phyloP scores from a whole-genome alignment of 2,888 invertebrate species.

The Hydrotaea diabolus region DNA sequence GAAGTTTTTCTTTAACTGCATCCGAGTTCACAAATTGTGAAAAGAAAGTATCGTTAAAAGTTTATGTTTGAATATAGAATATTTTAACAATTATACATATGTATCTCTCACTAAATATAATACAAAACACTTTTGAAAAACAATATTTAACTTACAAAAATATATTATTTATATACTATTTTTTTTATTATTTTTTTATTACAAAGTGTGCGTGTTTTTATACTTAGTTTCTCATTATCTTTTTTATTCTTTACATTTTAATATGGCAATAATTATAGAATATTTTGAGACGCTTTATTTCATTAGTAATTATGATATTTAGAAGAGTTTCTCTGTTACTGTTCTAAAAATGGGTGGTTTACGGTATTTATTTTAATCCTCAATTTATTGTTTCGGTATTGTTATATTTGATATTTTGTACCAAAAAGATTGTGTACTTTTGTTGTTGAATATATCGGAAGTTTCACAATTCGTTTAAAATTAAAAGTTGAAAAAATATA shows the following conservation, averaged over 20 bases:
- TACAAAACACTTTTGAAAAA: constrained; percentile 33
- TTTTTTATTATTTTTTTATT: constrained; percentile 52
- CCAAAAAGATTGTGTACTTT: constrained; percentile 62
- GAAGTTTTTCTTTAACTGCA: too few relatives aligned
- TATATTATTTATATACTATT: constrained; percentile 51
- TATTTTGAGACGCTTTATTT: constrained; percentile 47
- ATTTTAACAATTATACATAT: constrained; percentile 9
- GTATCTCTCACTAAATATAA: constrained; percentile 34
- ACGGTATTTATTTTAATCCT: constrained; percentile 54
- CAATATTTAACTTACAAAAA: constrained; percentile 62
- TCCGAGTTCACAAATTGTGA: neutral
- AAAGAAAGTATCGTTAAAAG: neutral
- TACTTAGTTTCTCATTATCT: constrained; percentile 58
- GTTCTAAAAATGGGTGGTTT: constrained; percentile 59
- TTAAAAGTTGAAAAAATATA: constrained; percentile 23
- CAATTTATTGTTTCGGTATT: constrained; percentile 39
- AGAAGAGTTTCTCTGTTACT: constrained; percentile 54
- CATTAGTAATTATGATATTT: constrained; percentile 17
- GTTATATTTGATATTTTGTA: constrained; percentile 50
- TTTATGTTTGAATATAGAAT: neutral
- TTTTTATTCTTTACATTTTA: constrained; percentile 45
- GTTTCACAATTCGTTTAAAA: neutral
- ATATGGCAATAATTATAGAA: constrained; percentile 59
- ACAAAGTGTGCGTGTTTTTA: constrained; percentile 68
- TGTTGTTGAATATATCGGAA: constrained; percentile 40